These are phyloP conservation scores for Gastrophryne carolinensis DNA, from an alignment of 2,797 vertebrate species.

Conservation along the genomic window DNA sequence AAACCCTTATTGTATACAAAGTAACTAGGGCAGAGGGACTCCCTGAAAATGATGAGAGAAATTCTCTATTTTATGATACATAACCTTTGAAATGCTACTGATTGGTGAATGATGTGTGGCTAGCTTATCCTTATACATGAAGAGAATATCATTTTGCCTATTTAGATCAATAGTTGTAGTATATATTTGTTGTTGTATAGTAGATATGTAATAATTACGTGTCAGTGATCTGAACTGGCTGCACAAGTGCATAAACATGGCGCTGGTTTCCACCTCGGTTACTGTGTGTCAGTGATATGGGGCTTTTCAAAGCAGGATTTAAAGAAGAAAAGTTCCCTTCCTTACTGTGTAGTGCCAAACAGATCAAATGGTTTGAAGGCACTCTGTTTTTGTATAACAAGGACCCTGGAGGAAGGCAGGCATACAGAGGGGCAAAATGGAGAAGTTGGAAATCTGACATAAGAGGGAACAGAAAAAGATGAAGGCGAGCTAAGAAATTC, in stretches of 20 bases:
- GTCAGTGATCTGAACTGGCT: too few relatives aligned
- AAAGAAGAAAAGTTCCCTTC: conserved; percentile 29
- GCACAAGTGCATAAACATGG: neutral
- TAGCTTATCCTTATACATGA: too few relatives aligned
- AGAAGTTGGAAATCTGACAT: conserved; percentile 50
- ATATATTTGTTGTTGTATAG: too few relatives aligned
- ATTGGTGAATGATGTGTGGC: too few relatives aligned
- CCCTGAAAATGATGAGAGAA: too few relatives aligned
- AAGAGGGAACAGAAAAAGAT: conserved; percentile 42
- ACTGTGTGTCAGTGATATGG: neutral
- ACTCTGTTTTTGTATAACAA: conserved; percentile 47
- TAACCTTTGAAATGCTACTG: too few relatives aligned
- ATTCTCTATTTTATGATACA: too few relatives aligned
- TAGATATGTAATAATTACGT: too few relatives aligned
- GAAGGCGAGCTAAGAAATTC: conserved; percentile 44
- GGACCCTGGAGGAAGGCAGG: conserved; percentile 42
- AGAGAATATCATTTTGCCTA: too few relatives aligned
- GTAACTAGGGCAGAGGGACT: too few relatives aligned
- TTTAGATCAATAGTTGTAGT: too few relatives aligned
- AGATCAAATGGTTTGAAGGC: conserved; percentile 47
- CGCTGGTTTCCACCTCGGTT: neutral
- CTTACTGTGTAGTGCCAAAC: conserved; percentile 26
- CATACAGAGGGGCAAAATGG: conserved; percentile 37
- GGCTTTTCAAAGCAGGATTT: conserved; percentile 17
- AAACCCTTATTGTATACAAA: too few relatives aligned